A percentile compares a stretch with the other conserved stretches of the same genome.
Conservation (phyloP, 2,888 invertebrate species). For the Gerris lacustris region DNA sequence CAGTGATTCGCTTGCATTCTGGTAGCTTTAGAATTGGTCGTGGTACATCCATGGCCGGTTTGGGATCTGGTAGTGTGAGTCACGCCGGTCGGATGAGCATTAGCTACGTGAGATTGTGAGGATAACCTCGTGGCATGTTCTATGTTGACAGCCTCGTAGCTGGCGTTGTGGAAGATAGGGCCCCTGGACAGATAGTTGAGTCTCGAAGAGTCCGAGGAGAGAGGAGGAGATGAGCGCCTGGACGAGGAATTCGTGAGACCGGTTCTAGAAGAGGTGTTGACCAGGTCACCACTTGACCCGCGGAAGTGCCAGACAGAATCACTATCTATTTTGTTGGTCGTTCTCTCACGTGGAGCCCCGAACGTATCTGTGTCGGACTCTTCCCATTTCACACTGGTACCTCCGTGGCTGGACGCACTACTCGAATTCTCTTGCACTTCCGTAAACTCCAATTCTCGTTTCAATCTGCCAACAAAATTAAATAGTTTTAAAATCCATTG, state of each 20-base stretch:
- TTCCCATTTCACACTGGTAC: not conserved
- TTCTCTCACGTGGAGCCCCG: not conserved
- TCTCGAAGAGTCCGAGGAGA: not conserved
- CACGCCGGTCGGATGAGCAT: too few species aligned
- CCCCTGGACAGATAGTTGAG: not conserved
- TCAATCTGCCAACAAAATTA: not conserved
- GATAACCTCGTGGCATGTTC: not conserved
- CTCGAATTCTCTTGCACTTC: not conserved
- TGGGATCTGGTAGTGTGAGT: too few species aligned
- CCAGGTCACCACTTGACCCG: not conserved
- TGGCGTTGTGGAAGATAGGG: not conserved
- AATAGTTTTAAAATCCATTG: not conserved
- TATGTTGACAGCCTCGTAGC: not conserved
- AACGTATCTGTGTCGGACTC: not conserved
- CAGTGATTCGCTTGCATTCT: too few species aligned
- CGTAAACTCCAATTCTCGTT: not conserved
- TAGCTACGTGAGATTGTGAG: too few species aligned
- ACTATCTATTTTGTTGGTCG: not conserved
- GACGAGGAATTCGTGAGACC: not conserved
- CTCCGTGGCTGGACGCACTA: not conserved
- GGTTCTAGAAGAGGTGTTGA: not conserved
- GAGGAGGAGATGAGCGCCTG: not conserved
- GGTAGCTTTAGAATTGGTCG: too few species aligned
- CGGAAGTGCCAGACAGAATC: not conserved
- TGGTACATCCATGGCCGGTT: too few species aligned